phyloP scores from a whole-genome alignment of 2,797 vertebrate species.

The Phyllotis vaccarum region DNA sequence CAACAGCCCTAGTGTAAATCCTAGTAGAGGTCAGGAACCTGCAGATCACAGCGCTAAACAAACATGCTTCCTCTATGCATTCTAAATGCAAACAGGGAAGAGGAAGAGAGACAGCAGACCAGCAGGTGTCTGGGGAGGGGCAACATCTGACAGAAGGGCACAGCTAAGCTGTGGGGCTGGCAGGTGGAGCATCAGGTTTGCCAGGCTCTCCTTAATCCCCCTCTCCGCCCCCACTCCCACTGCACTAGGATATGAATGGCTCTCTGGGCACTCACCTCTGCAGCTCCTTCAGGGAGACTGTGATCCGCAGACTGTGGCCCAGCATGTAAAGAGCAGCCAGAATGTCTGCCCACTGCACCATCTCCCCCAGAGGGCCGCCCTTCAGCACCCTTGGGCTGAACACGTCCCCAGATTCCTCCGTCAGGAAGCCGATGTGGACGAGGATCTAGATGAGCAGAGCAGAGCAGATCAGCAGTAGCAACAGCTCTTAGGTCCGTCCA shows the following conservation, averaged over 20 bases:
- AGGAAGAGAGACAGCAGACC: neutral
- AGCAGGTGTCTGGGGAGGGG: neutral
- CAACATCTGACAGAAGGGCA: neutral
- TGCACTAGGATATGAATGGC: neutral
- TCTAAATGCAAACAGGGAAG: accelerated
- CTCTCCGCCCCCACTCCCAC: no score
- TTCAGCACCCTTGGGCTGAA: slow-evolving; percentile 98
- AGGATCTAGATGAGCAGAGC: slow-evolving; percentile 90
- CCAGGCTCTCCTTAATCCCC: accelerated
- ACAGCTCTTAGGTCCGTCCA: neutral
- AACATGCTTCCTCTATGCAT: accelerated
- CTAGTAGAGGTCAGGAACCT: accelerated
- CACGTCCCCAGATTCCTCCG: slow-evolving; percentile 97
- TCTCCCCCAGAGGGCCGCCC: slow-evolving; percentile 97
- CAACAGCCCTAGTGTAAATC: neutral
- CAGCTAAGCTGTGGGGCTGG: neutral
- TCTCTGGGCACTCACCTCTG: slow-evolving; percentile 93
- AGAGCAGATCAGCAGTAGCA: neutral
- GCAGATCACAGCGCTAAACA: neutral
- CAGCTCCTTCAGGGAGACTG: slow-evolving; percentile 94
- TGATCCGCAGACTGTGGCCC: slow-evolving; percentile 96
- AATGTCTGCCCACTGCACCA: slow-evolving; percentile 99
- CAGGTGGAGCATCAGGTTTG: neutral
- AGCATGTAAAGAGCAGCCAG: slow-evolving; percentile 95
- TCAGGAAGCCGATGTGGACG: slow-evolving; percentile 97